Evolutionary conservation across 2,888 invertebrate genomes (phyloP).

Genomic region (Tenthredo scrophulariae): DNA sequence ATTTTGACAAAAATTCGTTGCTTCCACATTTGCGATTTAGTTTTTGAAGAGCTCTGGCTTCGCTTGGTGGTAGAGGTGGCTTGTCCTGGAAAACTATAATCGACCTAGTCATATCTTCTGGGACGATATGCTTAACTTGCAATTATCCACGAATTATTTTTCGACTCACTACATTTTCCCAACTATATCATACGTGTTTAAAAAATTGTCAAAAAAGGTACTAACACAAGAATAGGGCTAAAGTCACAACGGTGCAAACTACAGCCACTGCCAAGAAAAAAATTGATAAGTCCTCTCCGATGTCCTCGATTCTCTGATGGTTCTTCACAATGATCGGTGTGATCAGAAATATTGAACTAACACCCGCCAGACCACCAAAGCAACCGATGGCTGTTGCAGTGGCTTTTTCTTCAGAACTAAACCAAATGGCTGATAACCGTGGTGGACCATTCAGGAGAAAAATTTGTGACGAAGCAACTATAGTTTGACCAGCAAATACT

Average conservation of each 20-base stretch:
- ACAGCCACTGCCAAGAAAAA: constrained; percentile 55
- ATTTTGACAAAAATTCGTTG: constrained; percentile 66
- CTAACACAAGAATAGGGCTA: constrained; percentile 59
- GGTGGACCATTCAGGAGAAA: constrained; percentile 59
- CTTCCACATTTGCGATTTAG: constrained; percentile 53
- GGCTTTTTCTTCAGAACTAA: constrained; percentile 58
- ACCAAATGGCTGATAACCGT: constrained; percentile 62
- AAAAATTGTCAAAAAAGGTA: background rate
- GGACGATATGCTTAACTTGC: too few species aligned
- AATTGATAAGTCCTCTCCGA: constrained; percentile 56
- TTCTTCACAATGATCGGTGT: constrained; percentile 59
- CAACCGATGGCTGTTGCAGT: constrained; percentile 59
- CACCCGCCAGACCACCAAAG: constrained; percentile 58
- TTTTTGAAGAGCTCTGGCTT: constrained; percentile 78
- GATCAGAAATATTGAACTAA: constrained; percentile 56
- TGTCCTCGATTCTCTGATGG: constrained; percentile 57
- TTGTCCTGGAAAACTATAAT: constrained; percentile 16
- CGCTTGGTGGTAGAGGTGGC: constrained; percentile 80
- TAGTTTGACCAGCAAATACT: constrained; percentile 58
- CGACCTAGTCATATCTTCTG: too few species aligned
- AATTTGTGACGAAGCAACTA: constrained; percentile 58
- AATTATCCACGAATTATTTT: too few species aligned
- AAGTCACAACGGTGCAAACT: constrained; percentile 52
- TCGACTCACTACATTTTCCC: too few species aligned
- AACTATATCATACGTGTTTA: too few species aligned